These are phyloP conservation scores for Typhlomys cinereus DNA, from an alignment of 2,113 vertebrate genomes.

Conservation along the genomic window DNA sequence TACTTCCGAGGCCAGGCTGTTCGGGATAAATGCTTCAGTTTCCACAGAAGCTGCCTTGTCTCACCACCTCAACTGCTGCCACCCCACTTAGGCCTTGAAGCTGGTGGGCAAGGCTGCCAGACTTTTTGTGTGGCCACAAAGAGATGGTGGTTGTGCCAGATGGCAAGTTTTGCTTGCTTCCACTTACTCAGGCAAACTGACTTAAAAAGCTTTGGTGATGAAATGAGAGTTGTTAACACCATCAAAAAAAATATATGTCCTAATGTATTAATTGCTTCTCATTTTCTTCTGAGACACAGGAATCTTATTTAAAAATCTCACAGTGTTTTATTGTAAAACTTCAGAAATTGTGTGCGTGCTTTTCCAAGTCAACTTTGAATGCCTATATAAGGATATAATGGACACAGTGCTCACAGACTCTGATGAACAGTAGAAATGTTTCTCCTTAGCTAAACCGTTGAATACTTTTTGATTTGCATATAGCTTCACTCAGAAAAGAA, in stretches of 20 bases:
- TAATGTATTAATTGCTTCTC: conserved; percentile 19
- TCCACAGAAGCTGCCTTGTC: neutral
- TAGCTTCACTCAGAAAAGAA: conserved; percentile 13
- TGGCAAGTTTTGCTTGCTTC: neutral
- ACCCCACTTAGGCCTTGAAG: neutral
- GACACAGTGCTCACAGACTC: neutral
- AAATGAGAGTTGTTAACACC: conserved; percentile 28
- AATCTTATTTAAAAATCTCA: neutral
- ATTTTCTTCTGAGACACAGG: conserved; percentile 11
- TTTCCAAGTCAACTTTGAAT: neutral
- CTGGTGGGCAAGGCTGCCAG: neutral
- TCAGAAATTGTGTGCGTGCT: neutral
- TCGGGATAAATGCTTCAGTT: neutral
- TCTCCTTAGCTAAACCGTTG: too few relatives aligned
- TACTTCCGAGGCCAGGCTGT: neutral
- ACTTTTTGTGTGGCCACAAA: neutral
- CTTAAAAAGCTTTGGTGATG: neutral
- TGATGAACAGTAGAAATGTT: neutral
- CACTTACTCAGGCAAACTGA: neutral
- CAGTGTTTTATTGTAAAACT: neutral
- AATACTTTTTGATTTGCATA: neutral
- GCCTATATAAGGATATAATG: neutral
- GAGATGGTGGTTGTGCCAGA: neutral
- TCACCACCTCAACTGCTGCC: neutral
- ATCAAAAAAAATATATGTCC: neutral